phyloP scores from a whole-genome alignment of 2,113 vertebrate species.

The Lonchura striata region DNA sequence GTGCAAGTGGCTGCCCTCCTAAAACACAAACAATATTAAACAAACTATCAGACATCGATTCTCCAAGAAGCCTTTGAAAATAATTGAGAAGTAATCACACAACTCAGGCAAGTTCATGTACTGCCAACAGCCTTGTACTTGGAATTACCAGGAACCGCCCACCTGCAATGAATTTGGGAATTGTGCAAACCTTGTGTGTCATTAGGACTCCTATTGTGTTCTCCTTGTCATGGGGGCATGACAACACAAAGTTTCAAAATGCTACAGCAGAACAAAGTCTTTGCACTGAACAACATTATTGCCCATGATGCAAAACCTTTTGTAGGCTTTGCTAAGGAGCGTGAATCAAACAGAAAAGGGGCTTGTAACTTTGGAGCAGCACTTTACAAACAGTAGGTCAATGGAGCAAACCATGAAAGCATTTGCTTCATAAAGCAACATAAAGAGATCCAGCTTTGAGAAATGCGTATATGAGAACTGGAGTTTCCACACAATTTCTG shows the following conservation, averaged over 20 bases:
- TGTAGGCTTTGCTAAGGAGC: background rate
- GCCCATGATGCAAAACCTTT: background rate
- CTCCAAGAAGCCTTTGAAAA: background rate
- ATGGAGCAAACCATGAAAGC: background rate
- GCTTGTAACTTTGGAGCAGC: background rate
- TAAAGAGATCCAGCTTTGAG: background rate
- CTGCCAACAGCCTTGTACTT: background rate
- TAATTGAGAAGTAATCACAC: background rate
- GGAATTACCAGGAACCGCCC: background rate
- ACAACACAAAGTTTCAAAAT: slow-evolving; percentile 2
- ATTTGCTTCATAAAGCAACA: background rate
- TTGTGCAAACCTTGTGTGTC: slow-evolving; percentile 25
- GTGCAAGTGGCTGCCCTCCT: background rate
- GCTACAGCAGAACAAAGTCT: background rate
- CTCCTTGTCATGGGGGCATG: slow-evolving; percentile 15
- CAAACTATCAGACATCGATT: background rate
- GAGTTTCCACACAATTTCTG: background rate
- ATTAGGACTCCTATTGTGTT: slow-evolving; percentile 5
- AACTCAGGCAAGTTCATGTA: background rate
- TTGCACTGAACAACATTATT: background rate
- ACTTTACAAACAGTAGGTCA: background rate
- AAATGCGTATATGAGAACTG: background rate
- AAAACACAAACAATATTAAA: background rate
- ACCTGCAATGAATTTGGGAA: background rate
- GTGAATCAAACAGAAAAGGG: background rate